Base-by-base conservation (phyloP, 1,140 invertebrate species). In the Metopolophium dirhodum region DNA sequence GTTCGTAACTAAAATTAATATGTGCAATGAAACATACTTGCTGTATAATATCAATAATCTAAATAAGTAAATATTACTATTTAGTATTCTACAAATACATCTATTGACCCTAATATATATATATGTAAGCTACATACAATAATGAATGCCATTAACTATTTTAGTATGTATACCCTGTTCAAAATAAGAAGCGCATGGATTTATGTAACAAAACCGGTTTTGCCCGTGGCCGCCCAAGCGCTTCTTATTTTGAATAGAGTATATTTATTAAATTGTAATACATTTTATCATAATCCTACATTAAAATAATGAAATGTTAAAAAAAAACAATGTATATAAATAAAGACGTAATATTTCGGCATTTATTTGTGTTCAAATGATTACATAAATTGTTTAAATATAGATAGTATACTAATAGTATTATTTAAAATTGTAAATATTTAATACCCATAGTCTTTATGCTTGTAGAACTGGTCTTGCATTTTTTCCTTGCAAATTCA, bases 391-490 rank as follows among this genome's bases (percentile, higher is more conserved):
- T 30, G 47, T 89, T 89, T 91, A 47, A 68, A 90, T 22, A 77
- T 22, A 45, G 7, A n/a, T 77, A 77, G 51, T 41, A 57, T 14
- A 86, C 6, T 18, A 41, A 41, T 35, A 54, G 1, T 41, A 26
- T 37, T 7, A 26, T 37, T 89, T 26, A 14, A 89, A 57, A 9
- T 88, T 35, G 30, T n/a, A 41, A 57, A 57, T 88, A 37, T 87
- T 14, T 11, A 8, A 51, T 57, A 89, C 11, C 4, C 23, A 26
- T 83, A 51, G 23, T 20, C 26, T 54, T 96, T 96, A 98, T 91
- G 97, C 97, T 96, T 98, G 98, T 94, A 99, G 96, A 23, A 98
- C 98, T 85, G 99, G 98, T 94, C 98, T 96, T 93, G 97, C 97
- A 94, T 98, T 97, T 95, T 98, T 98, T 35, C 97, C 98, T 95